Evolutionary conservation across 2,113 vertebrate species (phyloP), one percentile per base, ranked within the genome.

Genomic region (Sclerurus mexicanus): DNA sequence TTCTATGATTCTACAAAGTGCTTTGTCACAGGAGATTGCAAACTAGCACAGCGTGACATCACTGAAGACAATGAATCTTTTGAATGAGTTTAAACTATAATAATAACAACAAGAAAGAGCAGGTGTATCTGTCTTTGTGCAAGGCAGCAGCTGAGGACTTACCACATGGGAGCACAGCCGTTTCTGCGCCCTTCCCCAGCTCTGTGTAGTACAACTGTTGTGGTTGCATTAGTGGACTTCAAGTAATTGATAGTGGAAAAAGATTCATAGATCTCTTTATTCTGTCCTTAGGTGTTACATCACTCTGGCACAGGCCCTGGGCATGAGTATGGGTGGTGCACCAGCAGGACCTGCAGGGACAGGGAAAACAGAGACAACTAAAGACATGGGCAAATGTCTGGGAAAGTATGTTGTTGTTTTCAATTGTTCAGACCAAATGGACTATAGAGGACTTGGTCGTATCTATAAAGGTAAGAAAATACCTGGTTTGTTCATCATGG

Each of bases 391-490:
- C 40, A 97, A 97, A 66, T 98, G 97, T 67, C 92, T 98, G 87
- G 97, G 97, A 21, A 98, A 98, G 60, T 98, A 98, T 30, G 97
- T 98, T 62, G 97, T 98, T 77, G 97, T 98, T 85, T 98, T 98
- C 89, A 98, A 98, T 90, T 98, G 97, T 62, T 98, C 97, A 66
- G 97, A 98, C 84, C 97, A 98, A 82, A 98, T 98, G 97, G 97
- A 98, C 74, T 98, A 98, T 71, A 96, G 97, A 93, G 97, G 97
- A 22, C 91, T 98, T 37, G 97, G 97, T 35, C 97, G 97, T 62
- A 98, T 98, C 64, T 98, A 98, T 84, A 98, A 98, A 97, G 97
- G 97, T 97, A 79, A 80, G 90, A 83, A 89, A 63, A 46, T 31
- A 55, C n/a, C 33, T 69, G 12, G 5, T 86, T 69, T 87, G 28